Base-by-base conservation (phyloP, 2,113 vertebrate species). In the Xiphorhynchus elegans region DNA sequence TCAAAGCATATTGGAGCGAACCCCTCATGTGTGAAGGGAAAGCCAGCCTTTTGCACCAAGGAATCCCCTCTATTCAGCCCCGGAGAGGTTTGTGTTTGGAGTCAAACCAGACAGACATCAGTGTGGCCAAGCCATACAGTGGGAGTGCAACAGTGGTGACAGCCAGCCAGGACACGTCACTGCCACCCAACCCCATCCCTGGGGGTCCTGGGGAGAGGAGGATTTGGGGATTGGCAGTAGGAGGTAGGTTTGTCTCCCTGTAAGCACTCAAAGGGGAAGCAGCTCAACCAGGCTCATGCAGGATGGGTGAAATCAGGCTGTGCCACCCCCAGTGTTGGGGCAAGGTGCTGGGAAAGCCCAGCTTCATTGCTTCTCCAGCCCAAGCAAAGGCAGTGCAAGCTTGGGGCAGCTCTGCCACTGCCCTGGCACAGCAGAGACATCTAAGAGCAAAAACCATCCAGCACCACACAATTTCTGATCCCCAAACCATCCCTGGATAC, bases 21-120 rank as follows among this genome's bases (percentile, higher is more conserved):
- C 68, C 78, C 68, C 59, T 93, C 96, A 95, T 67, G 95, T 96
- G 91, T 95, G 92, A 97, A 95, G 87, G 53, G 87, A 96, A 87
- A 83, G 84, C 28, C 13, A 3, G 88, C 79, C 67, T 75, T 93
- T 63, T 52, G 75, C 95, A 78, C 42, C 4, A 52, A 86, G 82
- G 92, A 93, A 90, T 86, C 35, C 33, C 35, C 42, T 55, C 85
- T 91, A 60, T 89, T 96, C 93, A 96, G 26, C 56, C 64, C 0
- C 1, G 10, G 75, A 90, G 68, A 74, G 26, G 64, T 93, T 96
- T 84, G 6, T 50, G 55, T 47, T 87, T 89, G 80, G 80, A 84
- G 68, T 13, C 6, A 44, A 78, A 89, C 68, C 64, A 92, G 39
- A 14, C 42, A 66, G 60, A 67, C 7, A 8, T 55, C 68, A 59